A percentile compares a stretch with the other conserved stretches of the same genome.
Conservation (phyloP, 2,113 vertebrate genomes). For the Pithys albifrons region DNA sequence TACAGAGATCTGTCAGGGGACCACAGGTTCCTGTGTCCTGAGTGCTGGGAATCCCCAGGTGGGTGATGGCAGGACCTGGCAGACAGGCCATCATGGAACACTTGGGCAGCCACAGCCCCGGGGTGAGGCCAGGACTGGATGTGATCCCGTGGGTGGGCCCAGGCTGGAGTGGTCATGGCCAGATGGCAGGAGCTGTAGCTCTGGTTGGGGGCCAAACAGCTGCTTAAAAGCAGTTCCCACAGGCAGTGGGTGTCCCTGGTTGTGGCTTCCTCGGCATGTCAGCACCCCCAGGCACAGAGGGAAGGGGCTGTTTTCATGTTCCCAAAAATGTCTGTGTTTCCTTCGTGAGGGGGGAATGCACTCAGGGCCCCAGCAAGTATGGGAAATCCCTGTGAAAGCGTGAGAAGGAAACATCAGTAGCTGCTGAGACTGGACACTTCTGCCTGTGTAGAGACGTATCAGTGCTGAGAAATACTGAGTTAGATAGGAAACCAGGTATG, state of each 20-base stretch:
- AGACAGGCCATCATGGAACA: rapidly evolving
- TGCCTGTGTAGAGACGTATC: background rate
- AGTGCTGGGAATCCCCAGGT: rapidly evolving
- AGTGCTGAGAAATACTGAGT: background rate
- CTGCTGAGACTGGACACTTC: background rate
- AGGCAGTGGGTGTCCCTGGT: rapidly evolving
- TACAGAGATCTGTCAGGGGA: background rate
- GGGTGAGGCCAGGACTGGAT: background rate
- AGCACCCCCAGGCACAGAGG: background rate
- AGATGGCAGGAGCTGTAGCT: background rate
- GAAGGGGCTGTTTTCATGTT: background rate
- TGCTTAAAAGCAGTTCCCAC: background rate
- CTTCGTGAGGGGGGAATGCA: rapidly evolving
- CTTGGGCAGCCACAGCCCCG: rapidly evolving
- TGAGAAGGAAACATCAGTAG: rapidly evolving
- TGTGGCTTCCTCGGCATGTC: background rate
- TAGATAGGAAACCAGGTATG: background rate
- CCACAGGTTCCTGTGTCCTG: rapidly evolving
- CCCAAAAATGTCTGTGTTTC: background rate
- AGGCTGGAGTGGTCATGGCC: rapidly evolving
- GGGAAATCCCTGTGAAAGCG: background rate
- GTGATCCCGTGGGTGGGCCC: too few species aligned
- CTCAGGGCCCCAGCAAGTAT: rapidly evolving
- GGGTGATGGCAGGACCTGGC: background rate
- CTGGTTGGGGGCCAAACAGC: rapidly evolving